These are phyloP conservation scores for Coryphaenoides rupestris DNA, from an alignment of 2,113 vertebrate species.

Conservation along the genomic window DNA sequence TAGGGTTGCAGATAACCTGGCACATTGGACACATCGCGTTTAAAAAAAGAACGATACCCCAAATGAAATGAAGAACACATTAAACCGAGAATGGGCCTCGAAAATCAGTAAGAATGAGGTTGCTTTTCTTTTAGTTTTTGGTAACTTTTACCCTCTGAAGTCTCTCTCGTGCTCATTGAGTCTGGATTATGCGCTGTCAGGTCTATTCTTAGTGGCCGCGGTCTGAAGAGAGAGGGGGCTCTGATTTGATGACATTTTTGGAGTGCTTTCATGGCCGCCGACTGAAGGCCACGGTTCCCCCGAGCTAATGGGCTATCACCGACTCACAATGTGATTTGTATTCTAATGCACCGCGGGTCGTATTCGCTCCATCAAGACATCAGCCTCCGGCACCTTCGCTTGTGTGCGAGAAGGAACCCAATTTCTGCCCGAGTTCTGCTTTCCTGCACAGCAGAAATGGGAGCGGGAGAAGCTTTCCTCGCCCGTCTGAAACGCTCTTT, in stretches of 20 bases:
- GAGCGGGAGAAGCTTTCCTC: slow-evolving; percentile 37
- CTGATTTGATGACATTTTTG: slow-evolving; percentile 22
- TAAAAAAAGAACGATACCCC: too few relatives aligned
- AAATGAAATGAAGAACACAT: too few relatives aligned
- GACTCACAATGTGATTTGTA: slow-evolving; percentile 7
- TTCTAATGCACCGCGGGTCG: slow-evolving; percentile 17
- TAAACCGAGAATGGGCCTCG: too few relatives aligned
- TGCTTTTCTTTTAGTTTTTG: too few relatives aligned
- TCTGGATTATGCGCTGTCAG: too few relatives aligned
- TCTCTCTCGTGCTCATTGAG: too few relatives aligned
- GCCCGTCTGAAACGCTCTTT: slow-evolving; percentile 26
- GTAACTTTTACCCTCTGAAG: too few relatives aligned
- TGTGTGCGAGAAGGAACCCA: too few relatives aligned
- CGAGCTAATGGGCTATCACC: slow-evolving; percentile 20
- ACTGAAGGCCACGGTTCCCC: slow-evolving; percentile 15
- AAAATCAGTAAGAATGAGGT: too few relatives aligned
- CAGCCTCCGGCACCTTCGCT: slow-evolving; percentile 13
- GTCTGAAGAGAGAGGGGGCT: slow-evolving; percentile 1
- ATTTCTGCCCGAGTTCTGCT: slow-evolving; percentile 17
- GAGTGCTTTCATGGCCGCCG: slow-evolving; percentile 8
- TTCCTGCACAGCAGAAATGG: slow-evolving; percentile 41
- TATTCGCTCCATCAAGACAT: slow-evolving; percentile 7
- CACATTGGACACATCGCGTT: too few relatives aligned
- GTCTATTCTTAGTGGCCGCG: not conserved
- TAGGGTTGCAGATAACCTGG: too few relatives aligned